Evolutionary conservation across 2,113 vertebrate genomes (phyloP).

Genomic region (Saccopteryx leptura): DNA sequence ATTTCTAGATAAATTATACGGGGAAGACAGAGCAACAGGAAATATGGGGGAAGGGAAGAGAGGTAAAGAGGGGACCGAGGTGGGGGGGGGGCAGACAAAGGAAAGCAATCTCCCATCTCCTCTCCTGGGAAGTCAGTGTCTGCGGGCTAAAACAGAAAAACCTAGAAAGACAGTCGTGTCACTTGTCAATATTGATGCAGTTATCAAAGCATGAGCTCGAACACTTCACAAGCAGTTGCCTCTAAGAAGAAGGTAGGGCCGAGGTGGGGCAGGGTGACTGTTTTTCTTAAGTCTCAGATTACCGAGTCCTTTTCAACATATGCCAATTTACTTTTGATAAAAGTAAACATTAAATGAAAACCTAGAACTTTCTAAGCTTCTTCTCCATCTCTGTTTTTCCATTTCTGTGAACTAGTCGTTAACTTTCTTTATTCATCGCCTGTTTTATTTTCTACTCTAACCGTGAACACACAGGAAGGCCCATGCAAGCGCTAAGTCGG

Average conservation of each 20-base stretch:
- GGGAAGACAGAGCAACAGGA: background rate
- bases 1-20: background rate
- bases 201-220: background rate
- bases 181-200: background rate
- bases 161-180: background rate
- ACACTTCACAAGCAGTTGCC: background rate
- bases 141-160: background rate
- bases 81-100: background rate
- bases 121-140: background rate
- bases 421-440: background rate
- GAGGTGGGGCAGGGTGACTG: fast-evolving
- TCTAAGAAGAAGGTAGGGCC: background rate
- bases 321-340: background rate
- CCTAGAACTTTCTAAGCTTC: background rate
- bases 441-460: background rate
- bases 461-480: background rate
- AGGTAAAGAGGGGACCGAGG: fast-evolving
- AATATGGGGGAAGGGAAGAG: background rate
- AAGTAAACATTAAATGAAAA: slow-evolving; percentile 26
- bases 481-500: background rate
- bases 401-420: background rate
- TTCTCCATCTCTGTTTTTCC: background rate
- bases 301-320: background rate
- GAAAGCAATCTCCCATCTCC: background rate
- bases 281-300: background rate